A percentile compares a stretch with the other conserved stretches of the same genome.
These are phyloP conservation scores for Nyctalus aviator DNA, from an alignment of 2,797 vertebrate species.

Conservation along the genomic window DNA sequence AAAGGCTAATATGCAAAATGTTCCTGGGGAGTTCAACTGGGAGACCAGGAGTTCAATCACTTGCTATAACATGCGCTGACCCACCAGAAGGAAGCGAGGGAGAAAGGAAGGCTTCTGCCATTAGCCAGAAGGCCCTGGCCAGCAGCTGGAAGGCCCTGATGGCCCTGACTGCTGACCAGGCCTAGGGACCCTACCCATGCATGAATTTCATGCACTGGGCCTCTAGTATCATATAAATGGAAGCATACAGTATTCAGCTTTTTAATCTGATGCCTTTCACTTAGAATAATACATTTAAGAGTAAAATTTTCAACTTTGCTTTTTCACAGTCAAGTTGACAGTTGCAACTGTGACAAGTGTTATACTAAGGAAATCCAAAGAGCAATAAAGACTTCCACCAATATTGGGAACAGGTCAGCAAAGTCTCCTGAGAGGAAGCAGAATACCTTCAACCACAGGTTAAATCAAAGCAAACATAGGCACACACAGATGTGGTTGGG, in stretches of 20 bases:
- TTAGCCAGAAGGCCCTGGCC: too few relatives aligned
- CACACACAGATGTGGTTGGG: background rate
- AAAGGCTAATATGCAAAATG: too few relatives aligned
- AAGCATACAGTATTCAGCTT: background rate
- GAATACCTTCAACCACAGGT: constrained; percentile 12
- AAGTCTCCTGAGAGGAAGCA: background rate
- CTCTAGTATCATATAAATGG: background rate
- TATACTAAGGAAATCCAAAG: background rate
- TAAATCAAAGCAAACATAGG: constrained; percentile 42
- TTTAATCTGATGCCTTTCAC: background rate
- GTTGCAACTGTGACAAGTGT: background rate
- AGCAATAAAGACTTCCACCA: background rate
- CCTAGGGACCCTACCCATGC: too few relatives aligned
- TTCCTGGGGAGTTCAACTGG: too few relatives aligned
- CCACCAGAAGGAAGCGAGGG: too few relatives aligned
- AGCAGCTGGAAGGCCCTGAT: too few relatives aligned
- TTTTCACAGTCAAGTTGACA: background rate
- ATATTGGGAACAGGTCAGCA: background rate
- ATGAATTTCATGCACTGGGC: too few relatives aligned
- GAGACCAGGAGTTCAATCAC: too few relatives aligned
- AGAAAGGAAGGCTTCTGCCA: too few relatives aligned
- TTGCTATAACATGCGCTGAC: too few relatives aligned
- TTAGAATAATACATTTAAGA: constrained; percentile 1
- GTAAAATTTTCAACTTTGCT: background rate
- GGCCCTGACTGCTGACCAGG: too few relatives aligned